These are phyloP conservation scores for Papilio helenus DNA, from an alignment of 1,140 invertebrate genomes.

Conservation along the genomic window DNA sequence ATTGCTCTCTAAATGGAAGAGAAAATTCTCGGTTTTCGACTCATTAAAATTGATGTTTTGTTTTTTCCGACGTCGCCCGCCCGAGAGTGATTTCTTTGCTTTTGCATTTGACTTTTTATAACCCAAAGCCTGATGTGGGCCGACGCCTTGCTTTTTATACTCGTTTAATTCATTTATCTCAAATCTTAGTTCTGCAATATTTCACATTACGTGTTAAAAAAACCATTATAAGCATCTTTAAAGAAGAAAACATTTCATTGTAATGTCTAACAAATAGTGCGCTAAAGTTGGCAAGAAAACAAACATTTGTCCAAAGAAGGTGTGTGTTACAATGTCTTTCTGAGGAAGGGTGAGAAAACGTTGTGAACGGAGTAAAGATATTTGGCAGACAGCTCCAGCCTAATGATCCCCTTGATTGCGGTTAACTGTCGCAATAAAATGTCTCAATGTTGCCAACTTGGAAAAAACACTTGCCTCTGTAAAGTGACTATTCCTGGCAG, in stretches of 20 bases:
- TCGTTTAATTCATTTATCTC: constrained; percentile 55
- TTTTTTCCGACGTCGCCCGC: constrained; percentile 58
- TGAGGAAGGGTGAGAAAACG: constrained; percentile 73
- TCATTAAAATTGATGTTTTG: constrained; percentile 81
- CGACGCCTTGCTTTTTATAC: constrained; percentile 48
- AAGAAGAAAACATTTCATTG: constrained; percentile 42
- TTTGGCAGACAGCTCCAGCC: constrained; percentile 79
- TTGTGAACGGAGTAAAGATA: constrained; percentile 69
- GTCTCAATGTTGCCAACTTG: constrained; percentile 78
- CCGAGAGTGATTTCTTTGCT: constrained; percentile 62
- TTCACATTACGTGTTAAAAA: constrained; percentile 18
- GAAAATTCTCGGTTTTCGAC: constrained; percentile 80
- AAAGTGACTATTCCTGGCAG: constrained; percentile 79
- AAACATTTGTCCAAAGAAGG: constrained; percentile 70
- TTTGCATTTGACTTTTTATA: constrained; percentile 60
- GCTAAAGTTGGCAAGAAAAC: constrained; percentile 64
- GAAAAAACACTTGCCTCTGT: constrained; percentile 75
- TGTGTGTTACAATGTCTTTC: constrained; percentile 72
- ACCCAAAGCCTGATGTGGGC: constrained; percentile 45
- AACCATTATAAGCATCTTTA: neutral
- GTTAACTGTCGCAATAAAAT: constrained; percentile 80
- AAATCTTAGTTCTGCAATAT: constrained; percentile 44
- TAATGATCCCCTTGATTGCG: constrained; percentile 81
- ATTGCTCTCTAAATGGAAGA: constrained; percentile 80
- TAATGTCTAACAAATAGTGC: constrained; percentile 55